phyloP scores from a whole-genome alignment of 2,113 vertebrate species.

The Apodemus speciosus region DNA sequence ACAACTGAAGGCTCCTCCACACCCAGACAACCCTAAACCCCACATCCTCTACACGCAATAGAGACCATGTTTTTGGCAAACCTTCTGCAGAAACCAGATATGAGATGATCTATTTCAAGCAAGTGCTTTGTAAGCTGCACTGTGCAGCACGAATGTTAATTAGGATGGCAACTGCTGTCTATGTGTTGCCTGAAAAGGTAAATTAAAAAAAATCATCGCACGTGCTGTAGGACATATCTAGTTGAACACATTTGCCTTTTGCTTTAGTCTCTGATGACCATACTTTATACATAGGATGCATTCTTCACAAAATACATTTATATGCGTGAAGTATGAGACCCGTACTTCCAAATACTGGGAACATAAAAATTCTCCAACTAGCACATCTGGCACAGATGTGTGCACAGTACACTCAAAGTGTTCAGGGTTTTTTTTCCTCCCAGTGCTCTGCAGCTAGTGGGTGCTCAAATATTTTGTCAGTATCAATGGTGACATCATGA shows the following conservation, averaged over 20 bases:
- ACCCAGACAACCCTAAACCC: not conserved
- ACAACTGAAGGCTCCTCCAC: not conserved
- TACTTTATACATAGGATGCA: constrained; percentile 11
- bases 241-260: constrained; percentile 17
- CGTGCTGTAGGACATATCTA: constrained; percentile 1
- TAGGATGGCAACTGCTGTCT: constrained; percentile 44
- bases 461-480: constrained; percentile 67
- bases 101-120: constrained; percentile 49
- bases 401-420: constrained; percentile 38
- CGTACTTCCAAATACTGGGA: constrained; percentile 47
- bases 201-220: not conserved
- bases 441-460: constrained; percentile 56
- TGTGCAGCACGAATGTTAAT: constrained; percentile 21
- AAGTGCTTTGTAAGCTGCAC: constrained; percentile 40
- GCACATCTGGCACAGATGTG: constrained; percentile 80
- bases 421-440: not conserved
- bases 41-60: too few relatives aligned
- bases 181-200: constrained; percentile 32
- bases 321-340: constrained; percentile 62
- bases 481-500: constrained; percentile 35
- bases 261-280: constrained; percentile 55
- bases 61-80: constrained; percentile 24
- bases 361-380: constrained; percentile 74
- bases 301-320: constrained; percentile 61
- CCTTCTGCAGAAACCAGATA: constrained; percentile 17